Evolutionary conservation across 1,140 invertebrate genomes (phyloP).

Genomic region (Aphelenchoides besseyi): DNA sequence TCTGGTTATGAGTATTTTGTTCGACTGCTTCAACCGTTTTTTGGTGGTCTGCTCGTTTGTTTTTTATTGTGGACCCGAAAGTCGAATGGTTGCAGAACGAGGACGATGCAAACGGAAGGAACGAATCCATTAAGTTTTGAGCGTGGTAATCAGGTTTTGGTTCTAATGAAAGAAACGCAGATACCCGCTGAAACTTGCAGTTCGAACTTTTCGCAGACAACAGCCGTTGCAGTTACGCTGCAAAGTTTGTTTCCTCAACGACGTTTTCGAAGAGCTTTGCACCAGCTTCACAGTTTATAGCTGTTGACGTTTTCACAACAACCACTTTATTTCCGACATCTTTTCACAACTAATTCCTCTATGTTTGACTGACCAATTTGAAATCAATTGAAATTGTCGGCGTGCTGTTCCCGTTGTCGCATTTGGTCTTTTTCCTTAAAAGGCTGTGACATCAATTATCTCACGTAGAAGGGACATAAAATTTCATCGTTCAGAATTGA

Average conservation of each 20-base stretch:
- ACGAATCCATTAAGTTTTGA: background rate
- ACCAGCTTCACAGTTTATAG: too few species aligned
- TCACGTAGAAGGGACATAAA: background rate
- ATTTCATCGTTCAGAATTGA: background rate
- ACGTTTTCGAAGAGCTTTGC: too few species aligned
- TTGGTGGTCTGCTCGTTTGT: too few species aligned
- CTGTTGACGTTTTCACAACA: too few species aligned
- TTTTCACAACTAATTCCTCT: background rate
- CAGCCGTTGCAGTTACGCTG: too few species aligned
- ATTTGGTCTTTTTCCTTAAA: background rate
- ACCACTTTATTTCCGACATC: background rate
- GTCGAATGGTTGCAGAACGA: background rate
- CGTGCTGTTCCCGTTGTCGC: background rate
- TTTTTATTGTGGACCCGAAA: too few species aligned
- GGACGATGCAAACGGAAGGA: background rate
- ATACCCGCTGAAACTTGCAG: background rate
- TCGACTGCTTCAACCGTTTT: too few species aligned
- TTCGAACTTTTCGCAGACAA: too few species aligned
- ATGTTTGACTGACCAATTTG: background rate
- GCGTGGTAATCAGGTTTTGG: constrained; percentile 5
- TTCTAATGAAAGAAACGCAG: background rate
- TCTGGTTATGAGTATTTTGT: too few species aligned
- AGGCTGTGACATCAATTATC: background rate
- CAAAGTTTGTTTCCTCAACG: too few species aligned
- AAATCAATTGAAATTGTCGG: background rate